Evolutionary conservation across 2,888 invertebrate species (phyloP), one percentile per base, ranked within the genome.

Genomic region (Chaitophorus viminalis): DNA sequence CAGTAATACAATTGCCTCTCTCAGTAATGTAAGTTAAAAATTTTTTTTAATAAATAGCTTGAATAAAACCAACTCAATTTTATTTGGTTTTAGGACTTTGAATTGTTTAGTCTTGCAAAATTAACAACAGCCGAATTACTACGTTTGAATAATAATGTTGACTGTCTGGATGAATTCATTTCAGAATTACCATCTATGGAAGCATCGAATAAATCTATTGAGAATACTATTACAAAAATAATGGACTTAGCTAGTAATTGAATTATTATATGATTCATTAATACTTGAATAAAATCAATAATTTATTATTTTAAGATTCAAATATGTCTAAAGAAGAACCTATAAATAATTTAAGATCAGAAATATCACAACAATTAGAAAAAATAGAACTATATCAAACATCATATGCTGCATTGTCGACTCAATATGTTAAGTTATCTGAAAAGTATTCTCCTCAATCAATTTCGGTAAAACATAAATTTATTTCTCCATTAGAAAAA

Each of bases 111-210:
- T 90, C 90, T 94, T 36, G 92, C 92, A 89, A 91, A 91, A 82
- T 90, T 94, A 89, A 92, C 92, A 90, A 90, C 93, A 90, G 94
- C 95, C 82, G 95, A 96, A 91, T 92, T 96, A 76, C 93, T 94
- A 90, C 94, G 94, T 90, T 92, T 96, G 33, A 93, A 94, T 90
- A 94, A 94, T 78, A 95, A 94, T 91, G 93, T 93, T 0, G 95
- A 96, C 90, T 93, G 94, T 90, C 94, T 95, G 91, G 94, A 95
- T 90, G 95, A 95, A 91, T 94, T 95, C 89, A 91, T 96, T 74
- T 94, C 95, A 90, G 94, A 94, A 89, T 93, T 94, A 91, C 94
- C 95, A 0, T 93, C 94, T 89, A 92, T 95, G 9, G 81, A 89
- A 76, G 85, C 75, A 31, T 92, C 95, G 70, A 95, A 95, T 90